phyloP scores from a whole-genome alignment of 2,888 invertebrate genomes.

The Amphipyra tragopoginis region DNA sequence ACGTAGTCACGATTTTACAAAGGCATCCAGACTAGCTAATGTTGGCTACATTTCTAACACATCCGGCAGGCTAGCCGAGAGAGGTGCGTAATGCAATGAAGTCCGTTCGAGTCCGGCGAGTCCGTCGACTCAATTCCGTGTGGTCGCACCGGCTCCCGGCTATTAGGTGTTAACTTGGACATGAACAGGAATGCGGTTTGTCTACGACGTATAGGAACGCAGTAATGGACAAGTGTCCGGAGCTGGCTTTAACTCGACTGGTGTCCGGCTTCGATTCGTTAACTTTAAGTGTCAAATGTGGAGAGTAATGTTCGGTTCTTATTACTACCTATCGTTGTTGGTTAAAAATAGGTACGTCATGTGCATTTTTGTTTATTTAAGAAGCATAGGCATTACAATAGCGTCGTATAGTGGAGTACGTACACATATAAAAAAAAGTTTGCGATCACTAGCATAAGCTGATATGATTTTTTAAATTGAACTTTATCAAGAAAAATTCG shows the following conservation, averaged over 20 bases:
- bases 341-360: slow-evolving; percentile 25
- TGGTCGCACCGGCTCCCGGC: slow-evolving; percentile 58
- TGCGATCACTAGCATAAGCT: no score
- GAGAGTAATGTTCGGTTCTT: slow-evolving; percentile 22
- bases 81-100: slow-evolving; percentile 70
- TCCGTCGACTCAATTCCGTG: slow-evolving; percentile 67
- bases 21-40: slow-evolving; percentile 32
- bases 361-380: not conserved
- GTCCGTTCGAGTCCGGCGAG: slow-evolving; percentile 57
- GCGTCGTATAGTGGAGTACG: no score
- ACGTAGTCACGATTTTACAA: slow-evolving; percentile 19
- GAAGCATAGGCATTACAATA: not conserved
- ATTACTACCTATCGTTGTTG: slow-evolving; percentile 8
- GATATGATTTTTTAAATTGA: no score
- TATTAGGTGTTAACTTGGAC: slow-evolving; percentile 69
- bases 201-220: slow-evolving; percentile 52
- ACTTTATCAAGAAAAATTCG: no score
- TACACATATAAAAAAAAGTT: no score
- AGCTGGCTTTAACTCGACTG: slow-evolving; percentile 40
- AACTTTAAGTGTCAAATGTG: slow-evolving; percentile 30
- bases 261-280: slow-evolving; percentile 41
- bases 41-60: slow-evolving; percentile 40
- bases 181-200: slow-evolving; percentile 65
- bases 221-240: slow-evolving; percentile 59
- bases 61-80: slow-evolving; percentile 34